Evolutionary conservation across 1,140 invertebrate species (phyloP).

Genomic region (Parasteatoda tepidariorum): DNA sequence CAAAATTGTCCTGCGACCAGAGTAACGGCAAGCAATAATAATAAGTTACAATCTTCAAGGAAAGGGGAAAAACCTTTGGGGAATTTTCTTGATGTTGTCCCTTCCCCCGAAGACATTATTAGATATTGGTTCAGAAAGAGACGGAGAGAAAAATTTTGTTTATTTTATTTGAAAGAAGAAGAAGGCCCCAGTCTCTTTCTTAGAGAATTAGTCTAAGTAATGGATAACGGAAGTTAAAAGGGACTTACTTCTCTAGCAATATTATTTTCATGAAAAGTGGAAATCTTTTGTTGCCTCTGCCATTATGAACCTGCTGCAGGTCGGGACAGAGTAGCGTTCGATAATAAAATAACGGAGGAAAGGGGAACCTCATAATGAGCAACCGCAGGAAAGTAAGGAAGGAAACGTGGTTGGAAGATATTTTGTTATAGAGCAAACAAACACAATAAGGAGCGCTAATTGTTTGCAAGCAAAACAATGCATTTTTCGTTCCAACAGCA

Average conservation of each 20-base stretch:
- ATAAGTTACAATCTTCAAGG: conserved; percentile 42
- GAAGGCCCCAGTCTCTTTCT: conserved; percentile 4
- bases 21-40: conserved; percentile 35
- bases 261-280: conserved; percentile 8
- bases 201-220: conserved; percentile 7
- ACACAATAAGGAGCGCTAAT: too few species aligned
- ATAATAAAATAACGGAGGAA: too few species aligned
- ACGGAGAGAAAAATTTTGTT: neutral
- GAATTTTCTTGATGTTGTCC: conserved; percentile 43
- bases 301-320: neutral
- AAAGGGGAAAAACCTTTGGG: conserved; percentile 10
- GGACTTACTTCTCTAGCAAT: neutral
- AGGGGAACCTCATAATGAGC: too few species aligned
- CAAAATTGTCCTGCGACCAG: conserved; percentile 35
- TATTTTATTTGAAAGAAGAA: conserved; percentile 31
- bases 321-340: neutral
- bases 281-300: conserved; percentile 1
- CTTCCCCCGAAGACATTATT: conserved; percentile 19
- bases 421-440: too few species aligned
- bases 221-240: neutral
- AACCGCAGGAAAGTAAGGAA: too few species aligned
- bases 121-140: conserved; percentile 22
- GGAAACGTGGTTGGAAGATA: too few species aligned
- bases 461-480: too few species aligned
- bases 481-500: too few species aligned